Conservation (phyloP, 2,888 invertebrate species). For the Drosophila anomelani region DNA sequence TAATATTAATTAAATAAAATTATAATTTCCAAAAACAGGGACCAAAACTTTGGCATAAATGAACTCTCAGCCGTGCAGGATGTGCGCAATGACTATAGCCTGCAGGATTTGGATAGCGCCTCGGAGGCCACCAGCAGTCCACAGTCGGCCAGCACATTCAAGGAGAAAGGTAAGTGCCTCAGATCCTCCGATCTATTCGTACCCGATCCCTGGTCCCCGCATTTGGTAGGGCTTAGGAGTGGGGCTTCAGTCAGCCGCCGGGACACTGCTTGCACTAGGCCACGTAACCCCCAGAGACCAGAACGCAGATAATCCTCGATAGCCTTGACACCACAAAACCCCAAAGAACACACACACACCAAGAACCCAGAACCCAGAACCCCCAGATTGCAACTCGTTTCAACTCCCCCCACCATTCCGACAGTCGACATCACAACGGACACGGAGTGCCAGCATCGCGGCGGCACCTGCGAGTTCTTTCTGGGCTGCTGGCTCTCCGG, state of each 20-base stretch:
- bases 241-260: slow-evolving; percentile 62
- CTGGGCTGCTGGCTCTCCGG: slow-evolving; percentile 96
- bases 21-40: slow-evolving; percentile 81
- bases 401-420: slow-evolving; percentile 51
- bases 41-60: slow-evolving; percentile 87
- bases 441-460: slow-evolving; percentile 85
- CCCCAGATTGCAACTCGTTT: slow-evolving; percentile 32
- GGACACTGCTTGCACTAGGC: slow-evolving; percentile 77
- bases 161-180: slow-evolving; percentile 88
- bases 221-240: slow-evolving; percentile 41
- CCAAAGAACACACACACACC: slow-evolving; percentile 20
- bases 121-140: slow-evolving; percentile 78
- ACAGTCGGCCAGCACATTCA: slow-evolving; percentile 86
- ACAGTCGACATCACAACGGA: slow-evolving; percentile 84
- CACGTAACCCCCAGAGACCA: slow-evolving; percentile 23
- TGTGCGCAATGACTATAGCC: slow-evolving; percentile 86
- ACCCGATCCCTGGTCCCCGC: slow-evolving; percentile 16
- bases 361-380: slow-evolving; percentile 11
- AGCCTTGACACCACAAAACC: slow-evolving; percentile 23
- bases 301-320: slow-evolving; percentile 28
- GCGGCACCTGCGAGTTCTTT: slow-evolving; percentile 95
- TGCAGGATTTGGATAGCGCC: slow-evolving; percentile 87
- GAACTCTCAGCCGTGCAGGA: slow-evolving; percentile 86
- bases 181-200: neutral
- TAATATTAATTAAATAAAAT: neutral